Conservation (phyloP, 2,113 vertebrate species). For the Calcarius ornatus region DNA sequence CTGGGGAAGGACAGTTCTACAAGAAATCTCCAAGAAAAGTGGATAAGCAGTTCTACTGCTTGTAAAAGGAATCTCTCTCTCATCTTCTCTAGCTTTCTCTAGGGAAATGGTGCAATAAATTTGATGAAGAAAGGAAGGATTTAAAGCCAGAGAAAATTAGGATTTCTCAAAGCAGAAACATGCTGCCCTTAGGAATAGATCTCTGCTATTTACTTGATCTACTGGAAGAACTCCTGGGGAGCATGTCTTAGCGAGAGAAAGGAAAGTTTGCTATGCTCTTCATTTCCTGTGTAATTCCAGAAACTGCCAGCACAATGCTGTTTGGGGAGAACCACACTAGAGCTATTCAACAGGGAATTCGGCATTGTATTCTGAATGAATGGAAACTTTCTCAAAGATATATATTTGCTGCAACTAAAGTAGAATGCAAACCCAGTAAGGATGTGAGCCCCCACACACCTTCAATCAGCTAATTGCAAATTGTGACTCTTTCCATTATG, state of each 20-base stretch:
- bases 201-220: slow-evolving; percentile 47
- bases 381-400: slow-evolving; percentile 46
- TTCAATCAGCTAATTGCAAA: neutral
- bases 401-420: slow-evolving; percentile 5
- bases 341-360: slow-evolving; percentile 50
- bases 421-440: neutral
- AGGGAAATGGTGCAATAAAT: neutral
- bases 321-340: slow-evolving; percentile 45
- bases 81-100: neutral
- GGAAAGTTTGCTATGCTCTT: slow-evolving; percentile 45
- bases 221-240: slow-evolving; percentile 44
- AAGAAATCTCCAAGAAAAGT: neutral
- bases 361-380: slow-evolving; percentile 47
- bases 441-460: neutral
- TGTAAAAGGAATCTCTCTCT: neutral
- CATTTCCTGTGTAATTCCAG: slow-evolving; percentile 64
- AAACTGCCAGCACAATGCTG: slow-evolving; percentile 57
- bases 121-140: slow-evolving; percentile 6
- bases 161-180: slow-evolving; percentile 38
- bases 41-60: neutral
- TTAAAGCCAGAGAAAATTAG: slow-evolving; percentile 4
- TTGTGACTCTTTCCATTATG: neutral
- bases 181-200: slow-evolving; percentile 20
- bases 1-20: neutral
- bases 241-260: slow-evolving; percentile 41